Conservation (phyloP, 2,797 vertebrate genomes). For the Notolepis coatsorum region DNA sequence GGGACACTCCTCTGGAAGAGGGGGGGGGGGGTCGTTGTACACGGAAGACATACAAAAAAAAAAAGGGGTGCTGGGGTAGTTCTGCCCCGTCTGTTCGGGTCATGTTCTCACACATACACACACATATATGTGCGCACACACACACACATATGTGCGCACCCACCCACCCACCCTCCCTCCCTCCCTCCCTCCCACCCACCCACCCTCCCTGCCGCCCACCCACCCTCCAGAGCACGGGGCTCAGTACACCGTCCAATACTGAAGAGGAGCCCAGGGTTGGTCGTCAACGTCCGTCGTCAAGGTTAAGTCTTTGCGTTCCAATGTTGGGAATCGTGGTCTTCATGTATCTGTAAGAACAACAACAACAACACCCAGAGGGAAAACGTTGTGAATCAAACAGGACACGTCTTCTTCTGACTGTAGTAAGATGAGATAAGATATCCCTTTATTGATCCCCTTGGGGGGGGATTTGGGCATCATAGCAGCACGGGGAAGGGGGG, state of each 20-base stretch:
- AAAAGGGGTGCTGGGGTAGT: constrained; percentile 75
- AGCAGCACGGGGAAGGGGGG: no score
- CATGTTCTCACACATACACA: constrained; percentile 44
- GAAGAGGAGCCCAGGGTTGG: constrained; percentile 53
- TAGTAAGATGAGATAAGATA: no score
- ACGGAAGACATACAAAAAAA: constrained; percentile 74
- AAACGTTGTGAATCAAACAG: no score
- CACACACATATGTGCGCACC: constrained; percentile 33
- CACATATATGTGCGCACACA: constrained; percentile 47
- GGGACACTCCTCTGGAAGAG: constrained; percentile 34
- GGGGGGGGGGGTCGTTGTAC: constrained; percentile 50
- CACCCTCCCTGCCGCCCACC: constrained; percentile 13
- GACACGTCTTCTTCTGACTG: no score
- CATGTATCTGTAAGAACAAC: constrained; percentile 48
- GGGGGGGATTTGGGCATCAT: no score
- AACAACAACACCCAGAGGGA: no score
- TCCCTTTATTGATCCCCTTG: no score
- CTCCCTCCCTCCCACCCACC: constrained; percentile 20
- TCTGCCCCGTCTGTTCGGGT: constrained; percentile 46
- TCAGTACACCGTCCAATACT: constrained; percentile 46
- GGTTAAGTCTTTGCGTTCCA: constrained; percentile 36
- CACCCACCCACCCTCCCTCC: constrained; percentile 30
- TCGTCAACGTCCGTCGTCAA: constrained; percentile 49
- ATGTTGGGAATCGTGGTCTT: constrained; percentile 46
- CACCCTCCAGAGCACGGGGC: no score